Conservation (phyloP, 2,113 vertebrate genomes). For the Pteruthius melanotis region DNA sequence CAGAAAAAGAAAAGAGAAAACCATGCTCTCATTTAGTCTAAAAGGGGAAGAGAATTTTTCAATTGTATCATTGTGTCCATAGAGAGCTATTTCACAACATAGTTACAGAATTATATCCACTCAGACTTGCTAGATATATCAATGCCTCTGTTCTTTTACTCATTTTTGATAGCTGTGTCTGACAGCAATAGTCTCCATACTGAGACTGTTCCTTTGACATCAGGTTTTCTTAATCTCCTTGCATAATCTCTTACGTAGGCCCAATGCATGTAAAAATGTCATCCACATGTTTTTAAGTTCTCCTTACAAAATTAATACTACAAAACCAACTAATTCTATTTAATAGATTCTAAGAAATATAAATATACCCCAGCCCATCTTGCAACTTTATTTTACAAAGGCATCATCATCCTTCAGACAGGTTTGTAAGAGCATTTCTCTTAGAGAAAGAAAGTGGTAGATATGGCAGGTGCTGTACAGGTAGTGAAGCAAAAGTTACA, state of each 20-base stretch:
- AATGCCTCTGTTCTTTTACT: not conserved
- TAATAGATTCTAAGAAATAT: not conserved
- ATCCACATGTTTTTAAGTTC: not conserved
- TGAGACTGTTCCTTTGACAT: not conserved
- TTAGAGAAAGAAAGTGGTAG: not conserved
- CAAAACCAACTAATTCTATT: not conserved
- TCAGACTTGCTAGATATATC: not conserved
- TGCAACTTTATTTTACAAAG: not conserved
- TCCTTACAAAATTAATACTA: not conserved
- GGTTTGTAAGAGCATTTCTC: not conserved
- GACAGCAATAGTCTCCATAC: not conserved
- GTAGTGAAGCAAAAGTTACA: not conserved
- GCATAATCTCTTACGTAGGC: not conserved
- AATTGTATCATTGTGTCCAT: not conserved
- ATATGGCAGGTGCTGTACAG: not conserved
- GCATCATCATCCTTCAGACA: not conserved
- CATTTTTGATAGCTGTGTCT: not conserved
- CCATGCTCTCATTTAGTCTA: not conserved
- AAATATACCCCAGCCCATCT: not conserved
- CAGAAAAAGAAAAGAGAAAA: not conserved
- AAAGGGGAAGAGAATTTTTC: not conserved
- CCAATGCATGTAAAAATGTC: not conserved
- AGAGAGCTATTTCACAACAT: not conserved
- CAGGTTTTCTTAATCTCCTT: not conserved
- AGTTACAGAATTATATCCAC: not conserved